Evolutionary conservation across 2,888 invertebrate species (phyloP).

Genomic region (Apamea epomidion): DNA sequence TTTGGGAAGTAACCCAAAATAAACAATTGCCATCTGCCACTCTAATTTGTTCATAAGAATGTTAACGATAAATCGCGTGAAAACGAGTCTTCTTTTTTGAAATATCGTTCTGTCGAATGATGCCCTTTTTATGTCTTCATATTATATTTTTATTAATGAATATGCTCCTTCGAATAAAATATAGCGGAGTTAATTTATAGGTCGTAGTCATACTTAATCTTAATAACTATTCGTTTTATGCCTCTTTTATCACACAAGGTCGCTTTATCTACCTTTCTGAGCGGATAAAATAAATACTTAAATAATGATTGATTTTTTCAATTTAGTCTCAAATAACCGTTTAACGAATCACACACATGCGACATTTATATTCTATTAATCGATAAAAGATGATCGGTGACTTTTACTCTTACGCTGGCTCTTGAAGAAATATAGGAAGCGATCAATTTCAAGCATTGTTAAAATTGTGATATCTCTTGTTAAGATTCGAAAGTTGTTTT

Average conservation of each 20-base stretch:
- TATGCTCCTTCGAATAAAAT: constrained; percentile 46
- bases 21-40: constrained; percentile 40
- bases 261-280: constrained; percentile 41
- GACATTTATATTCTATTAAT: constrained; percentile 36
- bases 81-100: constrained; percentile 20
- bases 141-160: constrained; percentile 46
- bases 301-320: constrained; percentile 47
- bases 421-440: constrained; percentile 25
- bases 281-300: constrained; percentile 42
- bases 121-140: constrained; percentile 58
- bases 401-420: constrained; percentile 35
- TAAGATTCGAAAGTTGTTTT: constrained; percentile 17
- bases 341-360: constrained; percentile 36
- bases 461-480: constrained; percentile 11
- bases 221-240: constrained; percentile 53
- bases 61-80: constrained; percentile 41
- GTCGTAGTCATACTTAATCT: constrained; percentile 50
- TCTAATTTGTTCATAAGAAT: constrained; percentile 41
- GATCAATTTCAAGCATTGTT: constrained; percentile 31
- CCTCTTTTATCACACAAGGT: constrained; percentile 31
- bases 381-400: constrained; percentile 26
- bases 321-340: constrained; percentile 43
- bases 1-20: constrained; percentile 34
- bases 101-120: constrained; percentile 35
- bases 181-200: constrained; percentile 58